Conservation (phyloP, 2,888 invertebrate species). For the Cephonodes hylas region DNA sequence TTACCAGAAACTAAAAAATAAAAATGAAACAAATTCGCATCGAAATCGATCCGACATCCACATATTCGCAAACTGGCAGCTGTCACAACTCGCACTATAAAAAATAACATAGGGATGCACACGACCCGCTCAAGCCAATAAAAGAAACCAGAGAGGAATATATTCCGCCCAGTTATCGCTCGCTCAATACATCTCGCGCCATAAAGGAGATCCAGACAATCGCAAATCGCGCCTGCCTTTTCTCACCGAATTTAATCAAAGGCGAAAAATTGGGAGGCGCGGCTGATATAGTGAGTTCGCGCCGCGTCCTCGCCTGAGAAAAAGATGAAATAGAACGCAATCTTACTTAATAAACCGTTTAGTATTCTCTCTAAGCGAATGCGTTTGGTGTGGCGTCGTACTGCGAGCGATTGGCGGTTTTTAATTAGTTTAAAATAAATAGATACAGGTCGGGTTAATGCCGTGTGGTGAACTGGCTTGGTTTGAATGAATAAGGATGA, state of each 20-base stretch:
- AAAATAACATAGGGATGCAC: background rate
- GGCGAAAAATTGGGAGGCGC: conserved; percentile 2
- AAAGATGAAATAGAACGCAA: conserved; percentile 9
- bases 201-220: conserved; percentile 2
- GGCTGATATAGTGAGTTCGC: background rate
- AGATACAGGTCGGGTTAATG: background rate
- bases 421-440: background rate
- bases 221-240: conserved; percentile 10
- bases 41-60: too few relatives aligned
- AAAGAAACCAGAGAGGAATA: background rate
- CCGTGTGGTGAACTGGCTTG: too few relatives aligned
- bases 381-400: conserved; percentile 1
- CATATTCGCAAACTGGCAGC: too few relatives aligned
- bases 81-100: background rate
- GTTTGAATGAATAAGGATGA: too few relatives aligned
- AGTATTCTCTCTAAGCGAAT: conserved; percentile 20
- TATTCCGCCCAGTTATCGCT: background rate
- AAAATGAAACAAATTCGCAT: too few relatives aligned
- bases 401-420: background rate
- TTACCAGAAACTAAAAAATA: too few relatives aligned
- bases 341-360: conserved; percentile 17
- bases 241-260: conserved; percentile 11
- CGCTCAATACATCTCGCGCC: background rate
- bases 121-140: too few relatives aligned
- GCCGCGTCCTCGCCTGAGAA: background rate